Evolutionary conservation across 2,888 invertebrate species (phyloP), one percentile per base, ranked within the genome.

Genomic region (Cerceris rybyensis): DNA sequence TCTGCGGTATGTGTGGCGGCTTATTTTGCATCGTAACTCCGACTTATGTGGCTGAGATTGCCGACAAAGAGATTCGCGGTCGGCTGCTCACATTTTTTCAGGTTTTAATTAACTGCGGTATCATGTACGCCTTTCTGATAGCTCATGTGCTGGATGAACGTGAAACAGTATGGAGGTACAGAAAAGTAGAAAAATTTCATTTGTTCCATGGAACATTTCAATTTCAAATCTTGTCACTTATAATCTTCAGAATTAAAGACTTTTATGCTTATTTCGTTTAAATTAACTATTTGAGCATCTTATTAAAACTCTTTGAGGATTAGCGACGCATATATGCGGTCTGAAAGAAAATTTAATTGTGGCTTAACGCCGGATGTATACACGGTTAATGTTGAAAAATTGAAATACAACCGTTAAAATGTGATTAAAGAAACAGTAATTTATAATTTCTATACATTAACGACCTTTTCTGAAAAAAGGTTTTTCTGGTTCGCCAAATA

Each of bases 11-110:
- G 2, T 83, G 86, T 9, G 85, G 87, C 5, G 90, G 91, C 7
- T 73, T 80, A 1, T 86, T 89, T 17, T 88, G 88, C 67, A 81
- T 88, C 7, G 52, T 91, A 4, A 76, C 87, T 6, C 91, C 92
- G 0, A 81, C 90, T 8, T 91, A 89, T 82, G 85, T 91, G 64
- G 84, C 86, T 7, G 91, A 91, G 76, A 82, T 90, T 11, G 89
- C 90, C 0, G 87, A 88, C 52, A 82, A 78, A 57, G 76, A 85
- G 7, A 83, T 73, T 6, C 89, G 91, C 0, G 86, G 82, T 7
- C 78, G 84, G n/a, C 70, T 90, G 13, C 75, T 91, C 16, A 79
- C 81, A 16, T 86, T 88, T 64, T 90, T 90, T 58, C 91, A 92
- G 59, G 75, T 89, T 49, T 85, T 89, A 59, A 71, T 91, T 9